Conservation (phyloP, 2,113 vertebrate species). For the Oceanites oceanicus region DNA sequence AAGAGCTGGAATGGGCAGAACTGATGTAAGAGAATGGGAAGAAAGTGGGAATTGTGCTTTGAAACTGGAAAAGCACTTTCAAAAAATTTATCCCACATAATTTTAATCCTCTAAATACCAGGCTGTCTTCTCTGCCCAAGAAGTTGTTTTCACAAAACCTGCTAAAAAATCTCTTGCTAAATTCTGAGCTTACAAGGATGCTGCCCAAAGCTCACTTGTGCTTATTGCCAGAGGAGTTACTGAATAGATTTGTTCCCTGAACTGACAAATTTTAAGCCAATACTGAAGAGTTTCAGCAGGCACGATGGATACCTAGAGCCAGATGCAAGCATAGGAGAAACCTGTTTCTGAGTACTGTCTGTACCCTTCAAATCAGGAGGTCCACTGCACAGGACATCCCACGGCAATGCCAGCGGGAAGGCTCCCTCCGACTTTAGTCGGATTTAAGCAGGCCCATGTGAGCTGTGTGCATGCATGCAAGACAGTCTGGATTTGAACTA, state of each 20-base stretch:
- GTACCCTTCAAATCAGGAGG: not conserved
- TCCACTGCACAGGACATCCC: not conserved
- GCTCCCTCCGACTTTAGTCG: not conserved
- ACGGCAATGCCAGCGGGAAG: not conserved
- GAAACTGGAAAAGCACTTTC: not conserved
- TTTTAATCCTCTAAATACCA: not conserved
- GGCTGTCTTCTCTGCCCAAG: not conserved
- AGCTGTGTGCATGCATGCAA: not conserved
- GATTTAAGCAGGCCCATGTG: not conserved
- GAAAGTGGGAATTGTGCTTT: not conserved
- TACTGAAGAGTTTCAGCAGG: not conserved
- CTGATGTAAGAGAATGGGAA: not conserved
- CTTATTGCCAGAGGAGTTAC: not conserved
- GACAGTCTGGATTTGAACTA: not conserved
- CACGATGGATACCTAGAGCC: not conserved
- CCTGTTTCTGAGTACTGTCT: not conserved
- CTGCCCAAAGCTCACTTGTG: not conserved
- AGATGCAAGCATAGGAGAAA: not conserved
- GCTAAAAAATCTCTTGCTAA: not conserved
- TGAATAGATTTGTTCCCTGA: not conserved
- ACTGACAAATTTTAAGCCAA: not conserved
- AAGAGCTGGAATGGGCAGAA: not conserved
- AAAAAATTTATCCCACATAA: not conserved
- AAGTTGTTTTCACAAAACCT: not conserved
- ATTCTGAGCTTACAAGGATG: not conserved